Conservation (phyloP, 2,797 vertebrate genomes). For the Hydrolagus colliei region DNA sequence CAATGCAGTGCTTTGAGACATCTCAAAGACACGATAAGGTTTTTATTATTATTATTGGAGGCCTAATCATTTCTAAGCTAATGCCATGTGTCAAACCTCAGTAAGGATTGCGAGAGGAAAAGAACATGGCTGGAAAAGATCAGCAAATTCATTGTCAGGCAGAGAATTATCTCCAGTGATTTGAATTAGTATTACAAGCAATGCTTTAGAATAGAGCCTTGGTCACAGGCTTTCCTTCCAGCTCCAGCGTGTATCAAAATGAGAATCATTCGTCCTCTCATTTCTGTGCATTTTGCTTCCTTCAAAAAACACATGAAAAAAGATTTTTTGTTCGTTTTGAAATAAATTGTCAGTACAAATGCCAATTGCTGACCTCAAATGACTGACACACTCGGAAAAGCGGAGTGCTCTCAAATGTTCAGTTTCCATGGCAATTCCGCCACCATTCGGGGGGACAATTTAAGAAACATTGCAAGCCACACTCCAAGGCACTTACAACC, state of each 20-base stretch:
- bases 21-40: too few species aligned
- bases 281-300: neutral
- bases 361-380: neutral
- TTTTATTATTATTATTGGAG: too few species aligned
- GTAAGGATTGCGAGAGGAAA: too few species aligned
- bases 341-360: neutral
- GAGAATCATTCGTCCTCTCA: neutral
- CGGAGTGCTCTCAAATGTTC: neutral
- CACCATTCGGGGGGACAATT: neutral
- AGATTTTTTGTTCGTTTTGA: neutral
- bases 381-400: neutral
- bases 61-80: too few species aligned
- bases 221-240: too few species aligned
- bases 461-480: neutral
- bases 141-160: too few species aligned
- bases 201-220: too few species aligned
- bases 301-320: neutral
- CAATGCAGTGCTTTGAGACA: too few species aligned
- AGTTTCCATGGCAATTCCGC: constrained; percentile 3
- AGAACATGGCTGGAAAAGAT: too few species aligned
- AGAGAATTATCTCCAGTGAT: too few species aligned
- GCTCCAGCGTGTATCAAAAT: neutral
- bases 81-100: too few species aligned
- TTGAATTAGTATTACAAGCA: too few species aligned
- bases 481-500: constrained; percentile 5